Evolutionary conservation across 2,888 invertebrate species (phyloP).

Genomic region (Geophilus truncorum): DNA sequence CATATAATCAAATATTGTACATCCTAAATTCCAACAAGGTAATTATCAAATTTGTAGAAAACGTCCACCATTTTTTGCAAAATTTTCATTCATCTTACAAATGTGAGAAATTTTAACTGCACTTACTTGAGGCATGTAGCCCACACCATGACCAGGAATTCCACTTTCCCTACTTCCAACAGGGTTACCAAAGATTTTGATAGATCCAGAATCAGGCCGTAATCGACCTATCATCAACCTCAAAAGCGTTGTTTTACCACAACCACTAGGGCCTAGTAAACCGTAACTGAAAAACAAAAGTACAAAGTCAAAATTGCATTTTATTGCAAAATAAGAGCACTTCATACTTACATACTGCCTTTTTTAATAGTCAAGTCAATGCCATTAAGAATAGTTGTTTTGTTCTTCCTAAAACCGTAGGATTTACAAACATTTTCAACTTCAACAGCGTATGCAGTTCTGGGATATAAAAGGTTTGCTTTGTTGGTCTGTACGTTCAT

Average conservation of each 20-base stretch:
- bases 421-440: neutral
- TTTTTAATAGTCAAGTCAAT: neutral
- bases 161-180: conserved; percentile 84
- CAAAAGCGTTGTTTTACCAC: conserved; percentile 91
- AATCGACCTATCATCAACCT: conserved; percentile 87
- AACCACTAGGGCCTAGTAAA: conserved; percentile 88
- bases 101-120: neutral
- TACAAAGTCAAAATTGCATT: neutral
- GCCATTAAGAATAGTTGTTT: neutral
- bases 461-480: no score
- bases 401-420: neutral
- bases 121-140: conserved; percentile 84
- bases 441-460: no score
- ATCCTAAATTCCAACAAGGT: no score
- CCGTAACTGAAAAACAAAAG: conserved; percentile 84
- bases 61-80: no score
- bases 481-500: no score
- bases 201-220: conserved; percentile 76
- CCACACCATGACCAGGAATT: conserved; percentile 89
- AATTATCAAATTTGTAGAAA: neutral
- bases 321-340: neutral
- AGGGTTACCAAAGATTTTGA: conserved; percentile 82
- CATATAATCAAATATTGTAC: no score
- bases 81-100: no score
- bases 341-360: neutral